Evolutionary conservation across 1,140 invertebrate genomes (phyloP), one percentile per base, ranked within the genome.

Genomic region (Choristoneura fumiferana): DNA sequence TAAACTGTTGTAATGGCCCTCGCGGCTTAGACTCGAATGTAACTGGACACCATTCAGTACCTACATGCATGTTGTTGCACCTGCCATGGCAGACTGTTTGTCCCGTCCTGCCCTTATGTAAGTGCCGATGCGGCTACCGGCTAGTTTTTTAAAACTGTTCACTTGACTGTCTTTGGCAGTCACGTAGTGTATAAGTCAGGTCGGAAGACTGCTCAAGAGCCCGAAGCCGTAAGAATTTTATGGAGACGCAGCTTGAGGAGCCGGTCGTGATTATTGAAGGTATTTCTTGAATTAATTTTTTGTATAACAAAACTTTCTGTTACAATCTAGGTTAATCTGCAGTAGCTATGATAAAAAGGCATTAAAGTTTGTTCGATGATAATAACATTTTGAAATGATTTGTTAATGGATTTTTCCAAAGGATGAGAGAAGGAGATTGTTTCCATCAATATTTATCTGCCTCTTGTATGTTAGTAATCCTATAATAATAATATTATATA

Each of bases 181-280:
- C 86, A 84, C 78, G 76, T 88, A 89, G 86, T 87, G 70, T 86
- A 87, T 90, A 90, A 89, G 88, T 90, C 87, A 90, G 89, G 88
- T 90, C 87, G 72, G 84, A 90, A 90, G 88, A 89, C 82, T 87
- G 86, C 86, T 79, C 85, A 89, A 84, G 80, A 83, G 40, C 82
- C 74, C 59, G 86, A 84, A 79, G 84, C 76, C 66, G 73, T 87
- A 87, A 83, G 79, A 84, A 76, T 87, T 83, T 84, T 76, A 76
- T 73, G 81, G 80, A 84, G 86, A 69, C 60, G 85, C 87, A 67
- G 87, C 87, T 81, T 79, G 81, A 82, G 81, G 87, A 85, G 75
- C 79, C 79, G 71, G 76, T 72, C 77, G 69, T 81, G 77, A 76
- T 64, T 65, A 72, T 77, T 76, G 79, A 90, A 90, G 89, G 88